Conservation (phyloP, 2,888 invertebrate genomes). For the Zootermopsis nevadensis region DNA sequence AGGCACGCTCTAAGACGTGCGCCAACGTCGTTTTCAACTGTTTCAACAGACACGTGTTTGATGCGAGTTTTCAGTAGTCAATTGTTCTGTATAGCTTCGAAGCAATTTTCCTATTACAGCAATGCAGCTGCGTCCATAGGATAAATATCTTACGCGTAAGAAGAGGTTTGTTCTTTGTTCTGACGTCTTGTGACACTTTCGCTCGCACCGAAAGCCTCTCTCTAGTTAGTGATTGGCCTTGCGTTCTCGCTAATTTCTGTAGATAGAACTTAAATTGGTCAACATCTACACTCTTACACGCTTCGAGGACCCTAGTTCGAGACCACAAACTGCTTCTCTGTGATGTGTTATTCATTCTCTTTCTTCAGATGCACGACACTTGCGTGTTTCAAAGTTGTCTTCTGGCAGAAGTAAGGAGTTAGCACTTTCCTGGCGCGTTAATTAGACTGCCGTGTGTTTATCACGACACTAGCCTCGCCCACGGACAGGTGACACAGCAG, state of each 20-base stretch:
- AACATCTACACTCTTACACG: background rate
- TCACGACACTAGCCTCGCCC: too few species aligned
- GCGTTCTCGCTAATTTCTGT: background rate
- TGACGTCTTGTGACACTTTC: background rate
- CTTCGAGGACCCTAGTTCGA: background rate
- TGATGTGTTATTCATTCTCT: too few species aligned
- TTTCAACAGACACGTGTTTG: background rate
- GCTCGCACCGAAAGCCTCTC: background rate
- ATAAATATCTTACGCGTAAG: background rate
- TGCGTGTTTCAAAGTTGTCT: too few species aligned
- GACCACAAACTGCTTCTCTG: too few species aligned
- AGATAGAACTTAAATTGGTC: background rate
- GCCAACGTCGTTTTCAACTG: background rate
- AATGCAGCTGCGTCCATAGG: background rate
- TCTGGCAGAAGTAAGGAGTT: too few species aligned
- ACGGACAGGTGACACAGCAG: too few species aligned
- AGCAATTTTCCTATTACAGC: constrained; percentile 16
- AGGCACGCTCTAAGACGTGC: background rate
- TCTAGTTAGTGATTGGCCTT: background rate
- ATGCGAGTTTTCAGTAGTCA: background rate
- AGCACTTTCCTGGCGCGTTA: too few species aligned
- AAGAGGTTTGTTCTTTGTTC: background rate
- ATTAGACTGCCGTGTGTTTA: too few species aligned
- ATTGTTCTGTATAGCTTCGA: background rate
- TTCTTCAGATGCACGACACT: too few species aligned